Base-by-base conservation (phyloP, 2,888 invertebrate genomes). In the Amiota minor region DNA sequence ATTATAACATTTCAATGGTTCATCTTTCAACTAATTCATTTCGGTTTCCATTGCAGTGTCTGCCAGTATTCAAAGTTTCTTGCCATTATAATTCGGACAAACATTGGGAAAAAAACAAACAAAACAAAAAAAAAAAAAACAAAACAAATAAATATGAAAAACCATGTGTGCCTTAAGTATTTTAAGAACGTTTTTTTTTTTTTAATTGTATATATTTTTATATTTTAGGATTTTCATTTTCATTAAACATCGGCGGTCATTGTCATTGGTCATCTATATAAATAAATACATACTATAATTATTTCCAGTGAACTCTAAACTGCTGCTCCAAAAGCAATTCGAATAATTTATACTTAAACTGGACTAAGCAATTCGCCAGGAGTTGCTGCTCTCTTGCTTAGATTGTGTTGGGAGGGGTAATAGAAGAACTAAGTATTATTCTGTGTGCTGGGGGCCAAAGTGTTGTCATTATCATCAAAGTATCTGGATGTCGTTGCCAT, bases 291-390 rank as follows among this genome's bases (percentile, higher is more conserved):
- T 61, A 18, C 16, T 14, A 45, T 1, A 14, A 35, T 18, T 50
- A 64, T 67, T 45, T 45, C 65, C 53, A 71, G 73, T 16, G 16
- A 64, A 67, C 61, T 68, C 75, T 77, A 79, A 82, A 79, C 84
- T 80, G 79, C 76, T 83, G 85, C 78, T 79, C 80, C 77, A 77
- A 80, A 79, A 73, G 6, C n/a, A 64, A 20, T 65, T 65, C 65
- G 49, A 65, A 65, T 65, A 18, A 46, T 47, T 65, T 65, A 65
- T 20, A 18, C 49, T 18, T 65, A 65, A 65, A 11, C 45, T 35
- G 1, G 12, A 35, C 11, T 10, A 62, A 62, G 9, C 35, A 4
- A n/a, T 45, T 45, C 62, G 35, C 23, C 62, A 35, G 62, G 62
- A 62, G 35, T 18, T 35, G 11, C 35, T 23, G 35, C 23, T 61